These are phyloP conservation scores for Acanthiza pusilla DNA, from an alignment of 2,797 vertebrate genomes.

Conservation along the genomic window DNA sequence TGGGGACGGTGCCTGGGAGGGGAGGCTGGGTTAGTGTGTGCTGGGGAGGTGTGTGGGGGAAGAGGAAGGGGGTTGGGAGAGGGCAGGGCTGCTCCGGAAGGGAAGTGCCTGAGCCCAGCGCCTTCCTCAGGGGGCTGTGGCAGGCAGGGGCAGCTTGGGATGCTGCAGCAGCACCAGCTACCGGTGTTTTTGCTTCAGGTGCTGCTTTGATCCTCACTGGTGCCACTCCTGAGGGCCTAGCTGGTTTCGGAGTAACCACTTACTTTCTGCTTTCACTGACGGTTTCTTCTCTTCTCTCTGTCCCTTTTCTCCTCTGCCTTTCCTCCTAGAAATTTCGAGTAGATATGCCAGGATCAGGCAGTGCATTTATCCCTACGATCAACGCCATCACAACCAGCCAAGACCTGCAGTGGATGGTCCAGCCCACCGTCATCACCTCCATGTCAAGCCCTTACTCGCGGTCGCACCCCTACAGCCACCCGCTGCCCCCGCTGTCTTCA, in stretches of 20 bases:
- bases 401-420: constrained; percentile 99
- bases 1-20: background rate
- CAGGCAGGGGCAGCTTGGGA: background rate
- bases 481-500: constrained; percentile 83
- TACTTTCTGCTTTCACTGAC: background rate
- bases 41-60: background rate
- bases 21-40: background rate
- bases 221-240: background rate
- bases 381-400: constrained; percentile 99
- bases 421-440: constrained; percentile 98
- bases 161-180: background rate
- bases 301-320: background rate
- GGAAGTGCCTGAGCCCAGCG: background rate
- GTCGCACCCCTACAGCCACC: constrained; percentile 90
- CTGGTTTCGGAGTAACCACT: background rate
- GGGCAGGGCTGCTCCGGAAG: background rate
- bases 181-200: background rate
- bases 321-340: constrained; percentile 90
- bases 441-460: constrained; percentile 97
- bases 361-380: constrained; percentile 98
- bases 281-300: background rate
- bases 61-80: background rate
- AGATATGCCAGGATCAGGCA: constrained; percentile 99
- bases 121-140: background rate
- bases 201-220: background rate